These are phyloP conservation scores for Clepsis dumicolana DNA, from an alignment of 2,888 invertebrate genomes.

Conservation along the genomic window DNA sequence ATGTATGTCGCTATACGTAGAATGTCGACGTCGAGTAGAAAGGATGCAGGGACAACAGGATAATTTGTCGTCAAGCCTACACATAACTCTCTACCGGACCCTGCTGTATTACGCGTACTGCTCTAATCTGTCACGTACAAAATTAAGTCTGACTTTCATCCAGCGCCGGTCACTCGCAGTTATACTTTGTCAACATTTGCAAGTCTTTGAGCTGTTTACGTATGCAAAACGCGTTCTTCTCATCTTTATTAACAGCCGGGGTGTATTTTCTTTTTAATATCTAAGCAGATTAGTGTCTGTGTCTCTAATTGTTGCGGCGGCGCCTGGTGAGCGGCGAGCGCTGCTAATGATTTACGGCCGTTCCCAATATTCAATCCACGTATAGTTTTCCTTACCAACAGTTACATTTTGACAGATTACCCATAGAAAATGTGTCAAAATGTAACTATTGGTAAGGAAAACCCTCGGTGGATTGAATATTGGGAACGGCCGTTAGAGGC, in stretches of 20 bases:
- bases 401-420: too few species aligned
- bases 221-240: constrained; percentile 68
- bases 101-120: constrained; percentile 1
- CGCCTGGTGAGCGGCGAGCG: constrained; percentile 62
- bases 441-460: too few species aligned
- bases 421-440: too few species aligned
- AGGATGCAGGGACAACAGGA: constrained; percentile 27
- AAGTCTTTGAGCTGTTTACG: constrained; percentile 63
- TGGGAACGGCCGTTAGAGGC: too few species aligned
- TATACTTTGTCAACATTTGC: constrained; percentile 65
- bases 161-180: constrained; percentile 52
- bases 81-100: constrained; percentile 25
- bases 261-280: constrained; percentile 58
- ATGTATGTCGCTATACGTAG: constrained; percentile 12
- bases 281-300: constrained; percentile 53
- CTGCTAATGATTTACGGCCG: constrained; percentile 49
- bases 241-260: constrained; percentile 70
- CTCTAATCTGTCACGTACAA: constrained; percentile 63
- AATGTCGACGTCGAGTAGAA: constrained; percentile 25
- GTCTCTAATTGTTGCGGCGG: constrained; percentile 65
- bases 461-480: too few species aligned
- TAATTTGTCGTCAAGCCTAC: background rate
- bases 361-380: too few species aligned
- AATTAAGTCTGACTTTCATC: constrained; percentile 63
- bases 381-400: too few species aligned